Conservation (phyloP, 1,140 invertebrate species). For the Cheumatopsyche charites region DNA sequence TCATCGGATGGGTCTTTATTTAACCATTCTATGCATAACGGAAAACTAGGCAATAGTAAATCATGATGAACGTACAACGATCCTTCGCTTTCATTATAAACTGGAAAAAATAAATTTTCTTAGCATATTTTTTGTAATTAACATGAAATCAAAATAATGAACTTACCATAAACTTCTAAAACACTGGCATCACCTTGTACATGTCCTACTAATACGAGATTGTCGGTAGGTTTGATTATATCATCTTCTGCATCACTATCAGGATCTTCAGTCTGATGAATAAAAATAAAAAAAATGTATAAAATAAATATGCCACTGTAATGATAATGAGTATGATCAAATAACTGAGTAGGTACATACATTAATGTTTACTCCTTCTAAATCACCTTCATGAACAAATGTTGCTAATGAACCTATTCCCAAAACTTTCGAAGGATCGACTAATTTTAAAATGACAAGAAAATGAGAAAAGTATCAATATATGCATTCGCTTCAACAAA, state of each 20-base stretch:
- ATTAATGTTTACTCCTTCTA: constrained; percentile 59
- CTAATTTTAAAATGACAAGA: constrained; percentile 34
- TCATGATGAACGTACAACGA: constrained; percentile 95
- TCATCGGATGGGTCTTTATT: constrained; percentile 77
- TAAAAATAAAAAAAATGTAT: constrained; percentile 30
- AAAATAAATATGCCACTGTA: background rate
- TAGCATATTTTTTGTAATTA: background rate
- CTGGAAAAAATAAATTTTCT: constrained; percentile 62
- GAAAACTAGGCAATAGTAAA: constrained; percentile 84
- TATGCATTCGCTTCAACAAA: no score
- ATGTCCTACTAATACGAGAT: constrained; percentile 88
- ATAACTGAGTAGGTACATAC: constrained; percentile 50
- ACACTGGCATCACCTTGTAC: constrained; percentile 83
- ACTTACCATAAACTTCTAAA: constrained; percentile 84
- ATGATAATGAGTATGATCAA: background rate
- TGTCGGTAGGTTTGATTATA: constrained; percentile 87
- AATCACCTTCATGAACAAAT: constrained; percentile 57
- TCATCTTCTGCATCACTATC: constrained; percentile 93
- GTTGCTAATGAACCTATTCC: constrained; percentile 59
- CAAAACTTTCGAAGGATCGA: constrained; percentile 53
- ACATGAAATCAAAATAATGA: constrained; percentile 5
- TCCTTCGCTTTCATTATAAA: constrained; percentile 88
- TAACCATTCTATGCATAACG: constrained; percentile 91
- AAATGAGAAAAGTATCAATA: constrained; percentile 32
- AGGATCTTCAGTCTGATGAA: constrained; percentile 64